Base-by-base conservation (phyloP, 1,140 invertebrate species). In the Dendroctonus valens region DNA sequence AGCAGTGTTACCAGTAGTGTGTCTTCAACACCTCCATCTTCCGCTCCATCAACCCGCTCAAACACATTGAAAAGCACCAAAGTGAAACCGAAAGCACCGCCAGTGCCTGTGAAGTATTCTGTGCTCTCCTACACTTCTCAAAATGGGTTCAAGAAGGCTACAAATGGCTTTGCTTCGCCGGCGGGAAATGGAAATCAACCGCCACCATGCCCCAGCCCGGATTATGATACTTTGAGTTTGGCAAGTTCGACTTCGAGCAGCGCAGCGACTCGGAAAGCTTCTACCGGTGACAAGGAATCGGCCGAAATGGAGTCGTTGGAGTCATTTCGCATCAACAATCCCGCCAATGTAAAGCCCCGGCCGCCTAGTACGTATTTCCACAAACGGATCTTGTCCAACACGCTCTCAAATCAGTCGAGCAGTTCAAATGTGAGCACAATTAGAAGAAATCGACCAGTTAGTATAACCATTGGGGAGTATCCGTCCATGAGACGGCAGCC, bases 291-390 rank as follows among this genome's bases (percentile, higher is more conserved):
- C 70, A 78, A 81, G 7, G 85, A 86, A 64, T 79, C 76, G 3
- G 83, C 86, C 7, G 87, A 89, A 74, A 85, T 89, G 82, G 86
- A 89, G 70, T 88, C 87, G 12, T 77, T 90, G 54, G 87, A 89
- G 74, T 89, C 88, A 0, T 89, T 86, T 75, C 86, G 85, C 72
- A 72, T 89, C 46, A 87, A 86, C 48, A 86, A 88, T 69, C 83
- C 85, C 0, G 77, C 76, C 6, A 80, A 81, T 42, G 75, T 81
- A 5, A 80, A 81, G 59, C 87, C 86, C 12, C 86, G 84, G 73
- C 87, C 87, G 41, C 88, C 87, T 38, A 79, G 83, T 6, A 86
- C 85, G 40, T 90, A 90, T 70, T 90, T 90, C 69, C 77, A 81
- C 40, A 77, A 81, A 74, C 79, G 80, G 14, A 40, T 14, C 11